Base-by-base conservation (phyloP, 2,888 invertebrate genomes). In the Chloroclystis v-ata region DNA sequence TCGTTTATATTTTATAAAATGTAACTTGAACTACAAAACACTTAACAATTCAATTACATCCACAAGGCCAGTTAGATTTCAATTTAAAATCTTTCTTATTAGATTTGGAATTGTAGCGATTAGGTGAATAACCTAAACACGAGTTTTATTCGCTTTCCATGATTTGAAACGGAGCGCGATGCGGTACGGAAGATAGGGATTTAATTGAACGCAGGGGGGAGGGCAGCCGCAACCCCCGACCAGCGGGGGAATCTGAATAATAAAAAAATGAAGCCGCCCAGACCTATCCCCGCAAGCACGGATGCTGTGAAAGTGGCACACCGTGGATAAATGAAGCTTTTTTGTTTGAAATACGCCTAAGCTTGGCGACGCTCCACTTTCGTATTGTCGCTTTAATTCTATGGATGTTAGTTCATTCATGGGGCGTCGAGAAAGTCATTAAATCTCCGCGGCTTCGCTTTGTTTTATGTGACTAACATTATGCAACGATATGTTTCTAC, bases 291-390 rank as follows among this genome's bases (percentile, higher is more conserved):
- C 79, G 79, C 82, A 71, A 82, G 82, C 82, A 65, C 84, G 85
- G 84, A 84, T 80, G 80, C 85, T 78, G 80, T 84, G 86, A 85
- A 85, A 86, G 83, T 85, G 85, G 85, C 83, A 84, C 86, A 77
- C 79, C 73, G 79, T 78, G 83, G 81, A 85, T 84, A 85, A 86
- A 86, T 86, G 82, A 84, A 82, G 74, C 74, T 80, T 84, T 85
- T 83, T 84, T 86, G 82, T 85, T 82, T 82, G 79, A 75, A 72
- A 80, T 82, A 79, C 75, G 81, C 78, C 80, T 83, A 81, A 84
- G 84, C 82, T 71, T 68, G 67, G 68, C 78, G 69, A 63, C 78
- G 83, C 67, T 79, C 82, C 76, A 82, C 80, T 84, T 84, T 80
- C 64, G 75, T 71, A 86, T 83, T 84, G 83, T 84, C 75, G 69